These are phyloP conservation scores for Pristionchus fissidentatus DNA, from an alignment of 2,888 invertebrate species.

Conservation along the genomic window DNA sequence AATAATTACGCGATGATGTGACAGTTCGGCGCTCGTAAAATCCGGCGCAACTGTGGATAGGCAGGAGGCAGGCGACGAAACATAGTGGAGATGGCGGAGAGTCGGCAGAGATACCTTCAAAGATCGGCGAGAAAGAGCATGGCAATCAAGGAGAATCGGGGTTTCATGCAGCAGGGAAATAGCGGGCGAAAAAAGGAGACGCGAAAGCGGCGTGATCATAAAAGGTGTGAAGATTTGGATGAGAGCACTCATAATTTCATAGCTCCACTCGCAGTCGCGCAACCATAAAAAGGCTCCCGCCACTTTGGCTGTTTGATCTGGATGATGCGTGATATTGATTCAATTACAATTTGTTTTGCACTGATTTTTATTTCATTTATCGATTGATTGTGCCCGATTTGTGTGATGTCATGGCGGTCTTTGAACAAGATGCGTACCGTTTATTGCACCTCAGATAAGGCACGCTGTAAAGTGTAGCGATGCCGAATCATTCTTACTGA, in stretches of 20 bases:
- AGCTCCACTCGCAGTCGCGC: background rate
- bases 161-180: background rate
- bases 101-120: too few species aligned
- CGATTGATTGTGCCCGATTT: too few species aligned
- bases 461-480: too few species aligned
- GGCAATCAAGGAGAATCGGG: background rate
- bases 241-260: background rate
- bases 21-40: background rate
- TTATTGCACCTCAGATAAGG: too few species aligned
- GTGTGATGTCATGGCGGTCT: too few species aligned
- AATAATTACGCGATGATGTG: background rate
- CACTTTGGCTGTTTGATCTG: background rate
- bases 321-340: too few species aligned
- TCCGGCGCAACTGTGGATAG: background rate
- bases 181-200: background rate
- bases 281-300: background rate
- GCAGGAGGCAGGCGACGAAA: constrained; percentile 2
- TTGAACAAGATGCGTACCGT: too few species aligned
- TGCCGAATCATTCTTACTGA: too few species aligned
- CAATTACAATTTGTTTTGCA: too few species aligned
- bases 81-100: too few species aligned
- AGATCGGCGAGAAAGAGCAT: background rate
- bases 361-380: too few species aligned
- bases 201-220: background rate
- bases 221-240: constrained; percentile 41